Evolutionary conservation across 2,888 invertebrate species (phyloP).

Genomic region (Ptycholaimellus sp.): DNA sequence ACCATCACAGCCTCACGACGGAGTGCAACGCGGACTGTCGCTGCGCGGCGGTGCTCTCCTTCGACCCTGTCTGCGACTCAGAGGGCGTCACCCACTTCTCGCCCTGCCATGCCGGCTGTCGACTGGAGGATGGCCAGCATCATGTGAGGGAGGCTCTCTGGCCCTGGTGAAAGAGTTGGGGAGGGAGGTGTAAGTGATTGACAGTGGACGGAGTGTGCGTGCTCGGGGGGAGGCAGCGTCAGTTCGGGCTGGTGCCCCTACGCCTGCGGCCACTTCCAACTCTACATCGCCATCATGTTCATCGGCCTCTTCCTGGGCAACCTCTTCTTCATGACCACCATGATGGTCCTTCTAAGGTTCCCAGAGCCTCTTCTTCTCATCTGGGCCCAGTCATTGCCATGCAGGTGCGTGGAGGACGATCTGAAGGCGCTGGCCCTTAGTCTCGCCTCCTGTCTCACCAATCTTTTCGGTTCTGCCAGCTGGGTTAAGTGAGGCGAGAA

Average conservation of each 20-base stretch:
- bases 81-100: constrained; percentile 41
- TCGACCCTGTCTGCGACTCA: constrained; percentile 40
- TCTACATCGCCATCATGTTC: constrained; percentile 13
- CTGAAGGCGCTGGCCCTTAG: constrained; percentile 15
- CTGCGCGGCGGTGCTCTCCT: constrained; percentile 36
- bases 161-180: too few relatives aligned
- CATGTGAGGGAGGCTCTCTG: too few relatives aligned
- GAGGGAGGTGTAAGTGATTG: not conserved
- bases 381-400: constrained; percentile 1
- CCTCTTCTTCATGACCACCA: constrained; percentile 17
- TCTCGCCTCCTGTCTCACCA: constrained; percentile 15
- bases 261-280: not conserved
- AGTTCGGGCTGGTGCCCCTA: not conserved
- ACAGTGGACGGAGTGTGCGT: constrained; percentile 5
- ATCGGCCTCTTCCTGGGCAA: constrained; percentile 18
- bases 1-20: too few relatives aligned
- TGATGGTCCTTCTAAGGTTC: constrained; percentile 17
- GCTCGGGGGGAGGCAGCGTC: not conserved
- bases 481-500: constrained; percentile 1
- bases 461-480: too few relatives aligned
- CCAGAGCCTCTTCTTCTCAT: not conserved
- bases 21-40: constrained; percentile 39
- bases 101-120: constrained; percentile 49
- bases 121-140: not conserved
- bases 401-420: constrained; percentile 15